Base-by-base conservation (phyloP, 2,113 vertebrate species). In the Apistogramma diplotaenia region DNA sequence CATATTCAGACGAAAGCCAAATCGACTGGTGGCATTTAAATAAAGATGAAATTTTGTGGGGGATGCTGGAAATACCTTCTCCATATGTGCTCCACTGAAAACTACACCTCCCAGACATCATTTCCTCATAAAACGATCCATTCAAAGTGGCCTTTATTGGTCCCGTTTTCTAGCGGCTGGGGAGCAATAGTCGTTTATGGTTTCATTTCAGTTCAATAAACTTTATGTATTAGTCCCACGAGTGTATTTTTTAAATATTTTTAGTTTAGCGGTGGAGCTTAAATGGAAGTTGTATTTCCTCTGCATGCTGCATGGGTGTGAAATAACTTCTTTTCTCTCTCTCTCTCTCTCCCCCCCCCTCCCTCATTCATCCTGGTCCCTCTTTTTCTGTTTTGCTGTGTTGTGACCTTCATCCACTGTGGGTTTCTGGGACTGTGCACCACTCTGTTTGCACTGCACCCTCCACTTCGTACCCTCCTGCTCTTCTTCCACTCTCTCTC, bases 291-390 rank as follows among this genome's bases (percentile, higher is more conserved):
- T 83, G 87, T 91, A 91, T 92, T 93, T 92, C 85, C 86, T 88
- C 88, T 90, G 94, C 93, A 94, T 95, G 93, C 80, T 94, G 94
- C 94, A 94, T 95, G 93, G 88, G 93, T 94, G 93, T 94, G 93
- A 91, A 94, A 90, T 94, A 95, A 95, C 86, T 83, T 54, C 54
- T 82, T 74, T 19, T 85, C 58, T 84, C 35, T 78, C 56, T 71
- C 67, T 74, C 61, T 85, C 46, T 61, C 59, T 72, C 49, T 84
- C 54, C 74, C 46, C 83, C 33, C 79, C 43, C 75, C 46, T 55
- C 56, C 8, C 23, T 65, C 58, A 79, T 33, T 73, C 33, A 35
- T 2, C 37, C 51, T 67, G 8, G 59, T 67, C 55, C 40, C 29
- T 82, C 60, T 79, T 75, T 78, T 85, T 51, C 75, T 46, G 12